These are phyloP conservation scores for Falcaria lacertinaria DNA, from an alignment of 2,888 invertebrate genomes.

Conservation along the genomic window DNA sequence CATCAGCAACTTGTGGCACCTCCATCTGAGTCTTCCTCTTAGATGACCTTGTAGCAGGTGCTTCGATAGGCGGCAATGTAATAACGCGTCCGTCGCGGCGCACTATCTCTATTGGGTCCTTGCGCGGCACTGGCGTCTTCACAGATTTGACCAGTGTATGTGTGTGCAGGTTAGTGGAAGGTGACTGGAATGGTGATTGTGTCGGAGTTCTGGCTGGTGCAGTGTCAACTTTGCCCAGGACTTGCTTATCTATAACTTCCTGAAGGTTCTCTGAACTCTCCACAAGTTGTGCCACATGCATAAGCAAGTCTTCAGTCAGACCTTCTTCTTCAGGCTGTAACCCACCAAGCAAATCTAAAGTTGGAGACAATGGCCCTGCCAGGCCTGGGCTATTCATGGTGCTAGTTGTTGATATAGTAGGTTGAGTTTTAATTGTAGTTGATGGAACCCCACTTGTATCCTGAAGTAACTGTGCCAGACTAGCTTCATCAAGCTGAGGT, in stretches of 20 bases:
- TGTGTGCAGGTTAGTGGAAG: slow-evolving; percentile 35
- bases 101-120: slow-evolving; percentile 85
- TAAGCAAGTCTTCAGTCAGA: slow-evolving; percentile 84
- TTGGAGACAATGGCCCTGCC: slow-evolving; percentile 78
- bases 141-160: slow-evolving; percentile 48
- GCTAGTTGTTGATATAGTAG: slow-evolving; percentile 45
- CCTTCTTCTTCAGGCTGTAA: slow-evolving; percentile 83
- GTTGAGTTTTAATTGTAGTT: slow-evolving; percentile 46
- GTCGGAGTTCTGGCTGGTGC: slow-evolving; percentile 33
- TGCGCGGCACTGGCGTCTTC: slow-evolving; percentile 48
- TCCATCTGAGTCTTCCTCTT: slow-evolving; percentile 80
- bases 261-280: slow-evolving; percentile 84
- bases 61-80: slow-evolving; percentile 89
- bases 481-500: slow-evolving; percentile 71
- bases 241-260: slow-evolving; percentile 85
- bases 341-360: slow-evolving; percentile 78
- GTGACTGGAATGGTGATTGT: slow-evolving; percentile 33
- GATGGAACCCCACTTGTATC: slow-evolving; percentile 50
- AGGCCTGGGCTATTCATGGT: slow-evolving; percentile 72
- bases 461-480: slow-evolving; percentile 71
- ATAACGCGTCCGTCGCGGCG: slow-evolving; percentile 87
- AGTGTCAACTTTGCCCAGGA: slow-evolving; percentile 70
- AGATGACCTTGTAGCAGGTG: slow-evolving; percentile 88
- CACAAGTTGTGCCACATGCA: slow-evolving; percentile 86
- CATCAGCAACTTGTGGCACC: slow-evolving; percentile 18